Percentiles rank a stretch among this genome's conserved stretches.
phyloP scores from a whole-genome alignment of 1,140 invertebrate species.

The Diabrotica undecimpunctata region DNA sequence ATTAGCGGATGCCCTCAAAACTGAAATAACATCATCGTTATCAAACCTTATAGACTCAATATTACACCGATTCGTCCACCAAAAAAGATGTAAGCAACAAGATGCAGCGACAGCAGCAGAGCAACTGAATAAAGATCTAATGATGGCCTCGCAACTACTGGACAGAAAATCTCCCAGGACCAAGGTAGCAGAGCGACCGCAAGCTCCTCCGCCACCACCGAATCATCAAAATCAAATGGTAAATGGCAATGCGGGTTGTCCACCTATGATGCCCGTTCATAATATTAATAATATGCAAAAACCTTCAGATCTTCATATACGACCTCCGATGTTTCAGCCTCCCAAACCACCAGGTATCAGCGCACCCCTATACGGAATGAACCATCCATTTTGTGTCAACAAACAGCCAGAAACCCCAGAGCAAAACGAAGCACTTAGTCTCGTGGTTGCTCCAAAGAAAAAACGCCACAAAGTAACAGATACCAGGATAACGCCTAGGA shows the following conservation, averaged over 20 bases:
- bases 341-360: constrained; percentile 70
- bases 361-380: constrained; percentile 60
- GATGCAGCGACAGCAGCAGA: constrained; percentile 73
- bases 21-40: constrained; percentile 80
- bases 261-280: constrained; percentile 40
- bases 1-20: constrained; percentile 83
- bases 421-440: constrained; percentile 89
- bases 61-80: constrained; percentile 78
- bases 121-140: constrained; percentile 76
- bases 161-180: constrained; percentile 79
- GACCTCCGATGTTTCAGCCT: constrained; percentile 71
- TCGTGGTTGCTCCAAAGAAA: constrained; percentile 92
- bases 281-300: constrained; percentile 56
- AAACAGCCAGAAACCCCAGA: constrained; percentile 71
- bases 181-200: constrained; percentile 68
- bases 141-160: constrained; percentile 70
- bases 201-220: constrained; percentile 49
- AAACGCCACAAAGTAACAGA: constrained; percentile 97
- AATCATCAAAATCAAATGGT: constrained; percentile 43
- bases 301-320: constrained; percentile 61
- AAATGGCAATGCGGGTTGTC: constrained; percentile 42
- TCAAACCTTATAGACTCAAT: constrained; percentile 85
- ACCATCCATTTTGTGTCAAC: constrained; percentile 65
- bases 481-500: constrained; percentile 88
- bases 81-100: constrained; percentile 71